Conservation (phyloP, 2,797 vertebrate species). For the Sebastes minor region DNA sequence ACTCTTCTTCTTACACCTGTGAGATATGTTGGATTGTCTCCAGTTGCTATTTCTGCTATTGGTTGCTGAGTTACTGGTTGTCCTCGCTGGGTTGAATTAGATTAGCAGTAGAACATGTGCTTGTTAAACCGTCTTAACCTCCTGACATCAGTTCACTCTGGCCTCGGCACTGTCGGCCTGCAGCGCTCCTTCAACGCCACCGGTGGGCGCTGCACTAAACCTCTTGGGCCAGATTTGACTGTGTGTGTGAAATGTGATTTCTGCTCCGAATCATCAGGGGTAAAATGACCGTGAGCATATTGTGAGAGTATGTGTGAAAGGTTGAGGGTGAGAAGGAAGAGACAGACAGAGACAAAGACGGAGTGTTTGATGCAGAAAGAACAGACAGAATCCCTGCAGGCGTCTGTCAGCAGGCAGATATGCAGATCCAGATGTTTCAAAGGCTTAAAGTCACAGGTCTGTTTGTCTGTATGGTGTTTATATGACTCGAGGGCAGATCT, state of each 20-base stretch:
- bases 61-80: not conserved
- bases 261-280: constrained; percentile 1
- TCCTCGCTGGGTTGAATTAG: constrained; percentile 4
- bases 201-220: constrained; percentile 42
- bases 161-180: not conserved
- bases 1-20: not conserved
- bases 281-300: constrained; percentile 42
- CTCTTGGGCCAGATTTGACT: not conserved
- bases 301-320: constrained; percentile 39
- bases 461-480: constrained; percentile 56
- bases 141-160: not conserved
- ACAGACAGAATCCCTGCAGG: constrained; percentile 76
- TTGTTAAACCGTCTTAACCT: constrained; percentile 27
- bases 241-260: constrained; percentile 1
- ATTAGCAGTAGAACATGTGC: constrained; percentile 29
- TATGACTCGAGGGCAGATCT: constrained; percentile 68
- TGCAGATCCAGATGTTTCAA: constrained; percentile 72
- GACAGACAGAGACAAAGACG: constrained; percentile 35
- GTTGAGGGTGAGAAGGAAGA: constrained; percentile 42
- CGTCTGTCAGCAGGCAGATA: constrained; percentile 80
- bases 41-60: not conserved
- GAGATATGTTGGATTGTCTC: constrained; percentile 21
- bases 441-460: constrained; percentile 68
- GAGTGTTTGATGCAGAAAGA: constrained; percentile 68
- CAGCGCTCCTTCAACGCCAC: constrained; percentile 15